These are phyloP conservation scores for Capreolus pygargus DNA, from an alignment of 2,113 vertebrate species.

Conservation along the genomic window DNA sequence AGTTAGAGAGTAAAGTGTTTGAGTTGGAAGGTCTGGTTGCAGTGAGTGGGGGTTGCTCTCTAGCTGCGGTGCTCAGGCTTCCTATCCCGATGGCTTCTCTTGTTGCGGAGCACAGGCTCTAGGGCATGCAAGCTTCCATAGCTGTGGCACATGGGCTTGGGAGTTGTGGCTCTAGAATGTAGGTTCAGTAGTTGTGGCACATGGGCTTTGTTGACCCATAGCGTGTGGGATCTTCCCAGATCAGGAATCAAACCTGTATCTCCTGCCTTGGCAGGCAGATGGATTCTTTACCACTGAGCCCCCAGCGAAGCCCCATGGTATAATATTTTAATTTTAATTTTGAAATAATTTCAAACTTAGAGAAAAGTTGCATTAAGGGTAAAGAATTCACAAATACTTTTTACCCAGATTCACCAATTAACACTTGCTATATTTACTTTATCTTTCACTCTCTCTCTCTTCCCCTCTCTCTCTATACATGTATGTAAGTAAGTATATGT, in stretches of 20 bases:
- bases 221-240: not conserved
- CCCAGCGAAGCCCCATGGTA: not conserved
- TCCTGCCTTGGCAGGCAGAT: not conserved
- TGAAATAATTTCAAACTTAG: not conserved
- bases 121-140: accelerated
- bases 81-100: not conserved
- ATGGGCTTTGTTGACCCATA: not conserved
- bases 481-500: not conserved
- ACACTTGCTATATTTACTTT: not conserved
- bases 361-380: not conserved
- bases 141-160: not conserved
- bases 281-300: not conserved
- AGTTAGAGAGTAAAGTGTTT: not conserved
- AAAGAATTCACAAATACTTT: not conserved
- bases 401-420: not conserved
- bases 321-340: not conserved
- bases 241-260: not conserved
- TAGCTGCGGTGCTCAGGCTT: accelerated
- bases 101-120: not conserved
- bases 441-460: not conserved
- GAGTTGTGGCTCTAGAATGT: not conserved
- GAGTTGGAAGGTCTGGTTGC: not conserved
- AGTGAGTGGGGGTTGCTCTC: not conserved
- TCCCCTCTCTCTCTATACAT: not conserved
- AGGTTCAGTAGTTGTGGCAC: not conserved